These are phyloP conservation scores for Plumapathes pennacea DNA, from an alignment of 92 coral and sea anemone genomes.

Conservation along the genomic window DNA sequence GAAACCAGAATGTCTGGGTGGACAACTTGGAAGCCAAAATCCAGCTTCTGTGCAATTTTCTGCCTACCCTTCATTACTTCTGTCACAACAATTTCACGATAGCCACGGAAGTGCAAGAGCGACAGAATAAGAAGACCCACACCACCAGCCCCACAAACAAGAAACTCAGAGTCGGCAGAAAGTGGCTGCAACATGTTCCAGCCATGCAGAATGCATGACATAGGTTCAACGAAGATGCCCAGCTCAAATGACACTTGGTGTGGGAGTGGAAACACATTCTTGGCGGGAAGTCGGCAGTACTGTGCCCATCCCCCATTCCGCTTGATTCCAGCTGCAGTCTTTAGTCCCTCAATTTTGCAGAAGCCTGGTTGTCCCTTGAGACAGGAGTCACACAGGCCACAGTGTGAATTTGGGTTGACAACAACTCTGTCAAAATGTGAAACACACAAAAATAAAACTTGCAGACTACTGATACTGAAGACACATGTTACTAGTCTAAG, in stretches of 20 bases:
- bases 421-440: constrained; percentile 58
- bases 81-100: constrained; percentile 73
- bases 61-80: constrained; percentile 82
- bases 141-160: constrained; percentile 82
- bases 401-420: constrained; percentile 73
- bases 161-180: constrained; percentile 71
- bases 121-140: constrained; percentile 74
- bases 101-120: constrained; percentile 79
- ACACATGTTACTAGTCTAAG: not conserved
- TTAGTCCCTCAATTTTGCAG: constrained; percentile 79
- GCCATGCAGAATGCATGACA: constrained; percentile 77
- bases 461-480: not conserved
- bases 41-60: constrained; percentile 67
- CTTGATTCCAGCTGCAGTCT: constrained; percentile 69
- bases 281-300: constrained; percentile 78
- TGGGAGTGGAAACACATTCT: constrained; percentile 66
- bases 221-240: constrained; percentile 74
- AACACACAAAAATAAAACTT: not conserved
- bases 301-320: constrained; percentile 99
- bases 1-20: constrained; percentile 76
- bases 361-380: constrained; percentile 77
- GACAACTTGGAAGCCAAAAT: constrained; percentile 76
- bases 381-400: constrained; percentile 82
- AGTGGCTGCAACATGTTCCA: constrained; percentile 74
- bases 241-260: constrained; percentile 83